Evolutionary conservation across 2,888 invertebrate genomes (phyloP), one percentile per base, ranked within the genome.

Genomic region (Embidobia sp.): DNA sequence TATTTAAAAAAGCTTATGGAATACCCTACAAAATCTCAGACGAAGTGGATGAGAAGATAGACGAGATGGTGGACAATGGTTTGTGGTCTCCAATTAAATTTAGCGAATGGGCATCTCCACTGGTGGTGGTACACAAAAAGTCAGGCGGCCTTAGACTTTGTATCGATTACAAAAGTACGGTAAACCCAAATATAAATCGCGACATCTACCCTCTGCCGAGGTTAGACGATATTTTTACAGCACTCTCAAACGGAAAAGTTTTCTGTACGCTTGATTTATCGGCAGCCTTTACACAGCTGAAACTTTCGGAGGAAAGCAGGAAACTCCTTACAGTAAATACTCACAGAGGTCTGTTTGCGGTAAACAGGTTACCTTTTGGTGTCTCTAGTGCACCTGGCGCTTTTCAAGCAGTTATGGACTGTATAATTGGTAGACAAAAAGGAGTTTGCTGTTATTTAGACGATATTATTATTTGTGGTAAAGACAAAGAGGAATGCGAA

Each of bases 381-480:
- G 29, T 69, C 6, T 44, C 37, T 10, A 31, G 35, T 18, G 73
- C 53, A 19, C 70, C 51, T 0, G 44, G 59, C 5, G 16, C 15
- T 6, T 49, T 70, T 26, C 53, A 61, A n/a, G 15, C 63, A 4
- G 35, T 67, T 2, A 55, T 72, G 53, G 53, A 72, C n/a, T n/a
- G n/a, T 35, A 48, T 26, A 6, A 48, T 70, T 18, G 59, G 61
- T 1, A 64, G 27, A 8, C 18, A 19, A 7, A 26, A 64, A 2
- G 59, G 63, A 0, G 26, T 59, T 70, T 88, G 89, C 0, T 90
- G 90, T 67, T 90, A 89, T 88, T 82, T 86, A 0, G 90, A 90
- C 51, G 53, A 66, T 19, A 18, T 49, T 15, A 27, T 67, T 31
- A 49, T 80, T 46, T 15, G 18, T 8, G 51, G 57, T 1, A 6